A percentile compares a stretch with the other conserved stretches of the same genome.
phyloP scores from a whole-genome alignment of 2,888 invertebrate species.

The Nematopogon swammerdamellus region DNA sequence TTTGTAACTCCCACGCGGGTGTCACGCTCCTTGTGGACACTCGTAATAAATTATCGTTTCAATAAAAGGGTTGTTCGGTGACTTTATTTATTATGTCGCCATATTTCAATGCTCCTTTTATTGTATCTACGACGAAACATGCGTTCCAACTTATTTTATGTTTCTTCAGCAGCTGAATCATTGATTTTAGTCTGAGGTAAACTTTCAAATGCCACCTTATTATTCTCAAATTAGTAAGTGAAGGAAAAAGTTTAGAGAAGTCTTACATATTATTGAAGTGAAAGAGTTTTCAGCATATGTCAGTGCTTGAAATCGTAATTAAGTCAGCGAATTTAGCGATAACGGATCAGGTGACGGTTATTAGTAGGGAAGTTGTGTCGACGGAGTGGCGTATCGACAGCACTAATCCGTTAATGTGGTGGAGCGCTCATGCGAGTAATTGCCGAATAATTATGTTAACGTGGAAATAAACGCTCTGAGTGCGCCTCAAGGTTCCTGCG shows the following conservation, averaged over 20 bases:
- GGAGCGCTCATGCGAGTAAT: slow-evolving; percentile 41
- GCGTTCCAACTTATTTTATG: too few species aligned
- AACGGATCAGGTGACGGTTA: too few species aligned
- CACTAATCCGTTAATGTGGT: slow-evolving; percentile 15
- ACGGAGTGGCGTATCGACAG: not conserved
- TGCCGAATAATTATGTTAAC: slow-evolving; percentile 52
- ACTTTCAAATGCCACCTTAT: too few species aligned
- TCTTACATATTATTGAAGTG: too few species aligned
- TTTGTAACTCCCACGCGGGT: not conserved
- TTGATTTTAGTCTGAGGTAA: too few species aligned
- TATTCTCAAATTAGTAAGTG: too few species aligned
- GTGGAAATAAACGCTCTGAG: slow-evolving; percentile 49
- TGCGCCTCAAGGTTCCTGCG: not conserved
- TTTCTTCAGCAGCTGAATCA: too few species aligned
- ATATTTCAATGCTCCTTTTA: not conserved
- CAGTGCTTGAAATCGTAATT: too few species aligned
- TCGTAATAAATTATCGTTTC: not conserved
- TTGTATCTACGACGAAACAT: not conserved
- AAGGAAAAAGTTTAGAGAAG: too few species aligned
- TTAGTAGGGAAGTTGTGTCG: too few species aligned
- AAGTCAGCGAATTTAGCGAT: too few species aligned
- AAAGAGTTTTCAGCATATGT: too few species aligned
- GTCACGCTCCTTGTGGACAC: not conserved
- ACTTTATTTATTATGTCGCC: not conserved
- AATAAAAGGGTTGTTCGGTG: not conserved